Base-by-base conservation (phyloP, 1,140 invertebrate genomes). In the Drosophila littoralis region DNA sequence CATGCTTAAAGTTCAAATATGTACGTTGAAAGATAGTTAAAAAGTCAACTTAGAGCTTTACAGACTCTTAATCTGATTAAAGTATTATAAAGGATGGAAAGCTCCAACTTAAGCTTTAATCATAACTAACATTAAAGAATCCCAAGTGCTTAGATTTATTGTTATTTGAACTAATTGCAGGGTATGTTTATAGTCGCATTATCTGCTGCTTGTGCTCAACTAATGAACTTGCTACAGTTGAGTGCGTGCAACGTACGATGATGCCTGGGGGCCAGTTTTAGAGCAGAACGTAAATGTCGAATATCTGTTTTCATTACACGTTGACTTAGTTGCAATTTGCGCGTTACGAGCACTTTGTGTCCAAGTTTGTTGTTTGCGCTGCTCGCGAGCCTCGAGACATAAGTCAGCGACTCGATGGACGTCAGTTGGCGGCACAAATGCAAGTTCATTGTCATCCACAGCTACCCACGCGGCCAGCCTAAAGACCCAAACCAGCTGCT, bases 391-490 rank as follows among this genome's bases (percentile, higher is more conserved):
- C 58, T 68, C 75, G 59, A 57, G 54, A 70, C 67, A 69, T 36
- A 78, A 71, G 69, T 77, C 65, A 73, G 67, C 48, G 54, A 46
- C 36, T 61, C n/a, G 55, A 60, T 28, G 22, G 22, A 28, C 22
- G 22, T 28, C 22, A 28, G 22, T 5, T 3, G 22, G 22, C 22
- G 22, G 22, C 22, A 28, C 59, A 48, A 68, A 43, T 77, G 72
- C 83, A 88, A 77, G 84, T 86, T 86, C 82, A 88, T 83, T 85
- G 82, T 86, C 83, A 71, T 28, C 60, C 45, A 32, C 43, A 51
- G 15, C 13, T 28, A 15, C 70, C 70, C 64, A 73, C 64, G 38
- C 65, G 17, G 10, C 28, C 15, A 40, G 40, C 32, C 51, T 43
- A 36, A 43, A 55, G 54, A 28, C 28, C 50, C 15, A n/a, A 42